Conservation (phyloP, 2,888 invertebrate genomes). For the Agonopterix arenella region DNA sequence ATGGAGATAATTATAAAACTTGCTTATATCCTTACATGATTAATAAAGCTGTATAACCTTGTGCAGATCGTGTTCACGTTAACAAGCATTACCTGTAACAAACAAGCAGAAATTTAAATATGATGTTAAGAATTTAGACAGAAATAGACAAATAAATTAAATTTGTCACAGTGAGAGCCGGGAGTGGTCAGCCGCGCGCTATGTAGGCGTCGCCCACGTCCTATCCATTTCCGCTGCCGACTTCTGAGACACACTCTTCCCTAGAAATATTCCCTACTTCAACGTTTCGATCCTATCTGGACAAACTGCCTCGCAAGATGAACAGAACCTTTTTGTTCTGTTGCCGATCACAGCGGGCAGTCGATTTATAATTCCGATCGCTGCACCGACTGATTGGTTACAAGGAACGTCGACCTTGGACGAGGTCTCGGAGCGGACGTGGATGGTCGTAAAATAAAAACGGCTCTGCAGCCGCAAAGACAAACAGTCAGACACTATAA, state of each 20-base stretch:
- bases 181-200: conserved; percentile 51
- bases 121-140: conserved; percentile 28
- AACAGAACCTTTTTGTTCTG: conserved; percentile 6
- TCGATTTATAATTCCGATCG: conserved; percentile 27
- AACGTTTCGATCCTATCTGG: conserved; percentile 21
- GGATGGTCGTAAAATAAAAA: conserved; percentile 68
- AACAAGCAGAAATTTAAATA: conserved; percentile 28
- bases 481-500: conserved; percentile 60
- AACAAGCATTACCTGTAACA: conserved; percentile 44
- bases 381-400: conserved; percentile 33
- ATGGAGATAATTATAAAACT: conserved; percentile 1
- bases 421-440: conserved; percentile 65
- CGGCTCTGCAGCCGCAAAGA: conserved; percentile 51
- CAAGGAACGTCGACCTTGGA: conserved; percentile 58
- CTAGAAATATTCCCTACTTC: conserved; percentile 12
- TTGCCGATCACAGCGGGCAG: conserved; percentile 9
- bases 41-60: conserved; percentile 26
- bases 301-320: conserved; percentile 15
- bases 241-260: conserved; percentile 41
- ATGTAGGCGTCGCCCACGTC: conserved; percentile 66
- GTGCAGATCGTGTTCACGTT: conserved; percentile 18
- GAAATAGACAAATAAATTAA: conserved; percentile 53
- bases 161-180: conserved; percentile 45
- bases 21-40: conserved; percentile 14
- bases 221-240: conserved; percentile 54